Evolutionary conservation across 2,113 vertebrate genomes (phyloP).

Genomic region (Muscicapa adusta): DNA sequence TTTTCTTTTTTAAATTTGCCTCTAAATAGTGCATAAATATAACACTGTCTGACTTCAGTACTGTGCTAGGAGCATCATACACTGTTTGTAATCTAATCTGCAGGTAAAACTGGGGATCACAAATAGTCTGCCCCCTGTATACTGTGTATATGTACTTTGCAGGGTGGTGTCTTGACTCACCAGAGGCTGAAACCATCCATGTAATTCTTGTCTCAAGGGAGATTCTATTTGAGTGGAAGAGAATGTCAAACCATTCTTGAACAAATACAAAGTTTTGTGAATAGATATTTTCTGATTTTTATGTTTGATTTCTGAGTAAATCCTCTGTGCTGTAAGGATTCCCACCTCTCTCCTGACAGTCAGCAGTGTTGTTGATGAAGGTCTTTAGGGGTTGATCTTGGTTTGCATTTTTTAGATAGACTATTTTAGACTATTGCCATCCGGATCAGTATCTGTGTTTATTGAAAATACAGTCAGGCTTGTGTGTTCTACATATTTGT

Average conservation of each 20-base stretch:
- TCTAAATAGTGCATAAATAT: not conserved
- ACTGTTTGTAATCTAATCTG: not conserved
- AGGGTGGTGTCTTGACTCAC: not conserved
- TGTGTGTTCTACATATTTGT: not conserved
- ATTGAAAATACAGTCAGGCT: not conserved
- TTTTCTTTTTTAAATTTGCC: not conserved
- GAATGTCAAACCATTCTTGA: not conserved
- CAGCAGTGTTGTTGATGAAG: not conserved
- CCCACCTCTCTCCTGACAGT: not conserved
- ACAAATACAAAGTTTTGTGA: not conserved
- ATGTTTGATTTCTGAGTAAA: not conserved
- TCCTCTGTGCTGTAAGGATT: not conserved
- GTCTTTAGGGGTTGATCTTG: not conserved
- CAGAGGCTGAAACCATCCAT: not conserved
- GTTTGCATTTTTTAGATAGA: not conserved
- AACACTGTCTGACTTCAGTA: not conserved
- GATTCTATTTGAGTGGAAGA: not conserved
- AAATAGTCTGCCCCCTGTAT: not conserved
- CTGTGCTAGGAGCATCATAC: not conserved
- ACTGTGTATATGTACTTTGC: not conserved
- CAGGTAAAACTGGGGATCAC: not conserved
- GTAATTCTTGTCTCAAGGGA: not conserved
- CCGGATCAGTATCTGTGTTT: not conserved
- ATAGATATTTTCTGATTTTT: not conserved
- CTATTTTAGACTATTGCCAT: not conserved